phyloP scores from a whole-genome alignment of 2,888 invertebrate species.

The Anoplius nigerrimus region DNA sequence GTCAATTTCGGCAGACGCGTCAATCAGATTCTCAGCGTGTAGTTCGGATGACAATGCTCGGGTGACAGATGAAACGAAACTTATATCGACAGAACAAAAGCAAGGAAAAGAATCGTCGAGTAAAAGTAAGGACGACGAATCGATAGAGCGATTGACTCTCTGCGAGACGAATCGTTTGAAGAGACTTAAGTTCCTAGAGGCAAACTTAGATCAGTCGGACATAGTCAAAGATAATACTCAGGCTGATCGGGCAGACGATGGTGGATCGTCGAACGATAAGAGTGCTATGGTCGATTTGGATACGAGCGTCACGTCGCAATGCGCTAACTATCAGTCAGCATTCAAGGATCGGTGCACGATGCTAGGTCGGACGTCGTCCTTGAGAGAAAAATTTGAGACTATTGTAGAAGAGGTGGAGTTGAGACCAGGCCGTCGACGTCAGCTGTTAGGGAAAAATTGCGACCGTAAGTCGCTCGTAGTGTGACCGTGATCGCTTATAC shows the following conservation, averaged over 20 bases:
- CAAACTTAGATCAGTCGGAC: constrained; percentile 25
- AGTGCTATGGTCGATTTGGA: not conserved
- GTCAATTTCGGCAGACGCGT: not conserved
- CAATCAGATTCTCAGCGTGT: constrained; percentile 2
- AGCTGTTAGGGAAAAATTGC: constrained; percentile 50
- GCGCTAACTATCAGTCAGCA: constrained; percentile 3
- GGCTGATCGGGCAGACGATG: constrained; percentile 1
- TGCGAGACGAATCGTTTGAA: constrained; percentile 43
- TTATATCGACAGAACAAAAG: too few species aligned
- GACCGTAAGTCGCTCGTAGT: constrained; percentile 61
- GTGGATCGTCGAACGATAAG: not conserved
- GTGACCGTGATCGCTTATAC: constrained; percentile 51
- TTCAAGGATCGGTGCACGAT: constrained; percentile 32
- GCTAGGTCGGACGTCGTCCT: constrained; percentile 56
- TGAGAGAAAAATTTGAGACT: constrained; percentile 65
- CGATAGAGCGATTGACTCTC: too few species aligned
- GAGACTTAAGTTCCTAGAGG: constrained; percentile 50
- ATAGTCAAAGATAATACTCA: constrained; percentile 9
- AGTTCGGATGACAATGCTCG: not conserved
- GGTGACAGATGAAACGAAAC: too few species aligned
- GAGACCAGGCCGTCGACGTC: constrained; percentile 45
- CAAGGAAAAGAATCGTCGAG: too few species aligned
- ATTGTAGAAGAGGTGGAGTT: constrained; percentile 62
- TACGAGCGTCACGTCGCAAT: constrained; percentile 1
- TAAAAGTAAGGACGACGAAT: too few species aligned